Evolutionary conservation across 2,888 invertebrate species (phyloP).

Genomic region (Octodonta nipae): DNA sequence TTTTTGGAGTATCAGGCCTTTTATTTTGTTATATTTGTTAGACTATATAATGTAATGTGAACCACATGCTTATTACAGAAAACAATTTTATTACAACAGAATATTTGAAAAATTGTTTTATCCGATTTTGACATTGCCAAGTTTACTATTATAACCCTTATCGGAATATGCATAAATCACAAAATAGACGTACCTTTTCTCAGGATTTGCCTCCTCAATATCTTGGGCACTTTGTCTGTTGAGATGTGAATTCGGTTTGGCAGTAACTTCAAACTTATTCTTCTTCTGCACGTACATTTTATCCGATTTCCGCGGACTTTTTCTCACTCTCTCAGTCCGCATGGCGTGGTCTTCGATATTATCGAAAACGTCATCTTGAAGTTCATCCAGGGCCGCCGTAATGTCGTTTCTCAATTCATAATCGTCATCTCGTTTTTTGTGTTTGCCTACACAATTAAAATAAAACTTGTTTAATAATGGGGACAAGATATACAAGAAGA

Average conservation of each 20-base stretch:
- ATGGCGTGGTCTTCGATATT: slow-evolving; percentile 25
- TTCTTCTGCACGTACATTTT: slow-evolving; percentile 35
- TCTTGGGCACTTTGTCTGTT: slow-evolving; percentile 20
- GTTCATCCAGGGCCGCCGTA: slow-evolving; percentile 33
- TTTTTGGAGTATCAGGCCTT: too few species aligned
- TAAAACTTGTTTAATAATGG: too few species aligned
- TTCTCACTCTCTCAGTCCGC: slow-evolving; percentile 24
- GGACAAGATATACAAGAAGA: too few species aligned
- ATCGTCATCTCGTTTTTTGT: slow-evolving; percentile 32
- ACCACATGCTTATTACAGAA: too few species aligned
- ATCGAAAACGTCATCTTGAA: slow-evolving; percentile 37
- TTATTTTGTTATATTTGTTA: too few species aligned
- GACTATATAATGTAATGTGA: too few species aligned
- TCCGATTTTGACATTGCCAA: too few species aligned
- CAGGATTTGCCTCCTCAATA: slow-evolving; percentile 19
- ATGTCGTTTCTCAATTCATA: slow-evolving; percentile 32
- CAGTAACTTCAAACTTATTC: slow-evolving; percentile 31
- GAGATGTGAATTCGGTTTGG: slow-evolving; percentile 16
- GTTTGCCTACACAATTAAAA: slow-evolving; percentile 14
- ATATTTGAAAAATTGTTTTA: too few species aligned
- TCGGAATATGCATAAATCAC: too few species aligned
- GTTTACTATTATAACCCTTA: too few species aligned
- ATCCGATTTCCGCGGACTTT: slow-evolving; percentile 30
- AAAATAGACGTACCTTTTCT: slow-evolving; percentile 20
- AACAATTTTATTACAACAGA: too few species aligned